Base-by-base conservation (phyloP, 1,140 invertebrate genomes). In the Episyrphus balteatus region DNA sequence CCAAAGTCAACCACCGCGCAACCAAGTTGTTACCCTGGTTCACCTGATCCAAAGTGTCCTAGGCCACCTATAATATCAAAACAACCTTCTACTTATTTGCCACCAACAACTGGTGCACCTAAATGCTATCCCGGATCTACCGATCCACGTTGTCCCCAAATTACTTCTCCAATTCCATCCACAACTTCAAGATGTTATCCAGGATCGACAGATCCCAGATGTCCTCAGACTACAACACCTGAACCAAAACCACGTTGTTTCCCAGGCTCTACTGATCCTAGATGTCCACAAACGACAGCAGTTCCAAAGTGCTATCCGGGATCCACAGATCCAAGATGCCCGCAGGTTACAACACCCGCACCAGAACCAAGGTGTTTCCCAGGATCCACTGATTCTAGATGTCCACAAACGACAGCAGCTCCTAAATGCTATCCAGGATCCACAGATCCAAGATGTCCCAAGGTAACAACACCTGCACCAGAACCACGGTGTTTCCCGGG, bases 281-380 rank as follows among this genome's bases (percentile, higher is more conserved):
- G 70, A 46, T 74, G 71, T 51, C 70, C 71, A 13, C 52, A 57
- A 43, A 51, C 58, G 8, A 7, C 21, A 31, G 26, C 42, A 39
- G 51, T 59, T 21, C 62, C 59, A 17, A 50, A 45, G 13, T 66
- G 62, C 43, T 76, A 74, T 51, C 73, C 74, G 11, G 76, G 76
- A 30, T 67, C 64, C 15, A 57, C 45, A 3, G 72, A 75, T 54
- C 68, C 72, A 9, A 47, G 66, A 6, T 75, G 71, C 51, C 47
- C 53, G 52, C 21, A 26, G 21, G 21, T 26, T 26, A 26, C 21
- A 26, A 26, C 21, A 3, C 21, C 3, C 3, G 8, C 3, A 26
- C 21, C 21, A 26, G 8, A 49, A 54, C 54, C 7, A 21, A 47
- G 21, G 49, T 55, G 13, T 14, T 14, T 37, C 13, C 13, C 15